Evolutionary conservation across 2,888 invertebrate genomes (phyloP), one percentile per base, ranked within the genome.

Genomic region (Zaprionus obscuricornis): DNA sequence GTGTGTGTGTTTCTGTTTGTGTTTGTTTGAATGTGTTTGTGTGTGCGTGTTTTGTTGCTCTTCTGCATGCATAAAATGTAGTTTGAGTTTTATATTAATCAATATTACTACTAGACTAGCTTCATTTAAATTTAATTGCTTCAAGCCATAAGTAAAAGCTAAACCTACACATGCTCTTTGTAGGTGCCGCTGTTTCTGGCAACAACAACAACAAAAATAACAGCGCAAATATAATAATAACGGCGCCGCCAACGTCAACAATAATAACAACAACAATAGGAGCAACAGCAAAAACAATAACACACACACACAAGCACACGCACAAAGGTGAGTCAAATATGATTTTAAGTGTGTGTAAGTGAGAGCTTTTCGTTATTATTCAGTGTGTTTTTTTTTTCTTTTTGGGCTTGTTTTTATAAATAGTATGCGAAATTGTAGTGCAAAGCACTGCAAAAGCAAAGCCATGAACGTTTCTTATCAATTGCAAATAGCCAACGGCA

Each of bases 311-410:
- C 37, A 45, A 42, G 57, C 49, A 63, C 45, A 64, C 50, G 29
- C 69, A 57, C 20, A 43, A 58, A 66, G 76, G 78, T 78, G 81
- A 78, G 78, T 78, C 68, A 74, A 79, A 66, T 27, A 29, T n/a
- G n/a, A n/a, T n/a, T 29, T 43, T 29, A 6, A 27, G 8, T 24
- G 24, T 43, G 33, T 55, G 36, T n/a, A n/a, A 24, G 42, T 50
- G 57, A 50, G 57, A 57, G 55, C 54, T 11, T 6, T n/a, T 4
- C 17, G 14, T 14, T 16, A 45, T 49, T n/a, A n/a, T n/a, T n/a
- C n/a, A n/a, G n/a, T 55, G 36, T 26, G 18, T 37, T 68, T 39
- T 45, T 43, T 20, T 51, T 60, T 49, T 40, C 31, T 18, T 54
- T 52, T 54, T 31, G 34, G 42, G 58, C 58, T 59, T 66, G 63